phyloP scores from a whole-genome alignment of 2,797 vertebrate species.

The Gorsachius magnificus region DNA sequence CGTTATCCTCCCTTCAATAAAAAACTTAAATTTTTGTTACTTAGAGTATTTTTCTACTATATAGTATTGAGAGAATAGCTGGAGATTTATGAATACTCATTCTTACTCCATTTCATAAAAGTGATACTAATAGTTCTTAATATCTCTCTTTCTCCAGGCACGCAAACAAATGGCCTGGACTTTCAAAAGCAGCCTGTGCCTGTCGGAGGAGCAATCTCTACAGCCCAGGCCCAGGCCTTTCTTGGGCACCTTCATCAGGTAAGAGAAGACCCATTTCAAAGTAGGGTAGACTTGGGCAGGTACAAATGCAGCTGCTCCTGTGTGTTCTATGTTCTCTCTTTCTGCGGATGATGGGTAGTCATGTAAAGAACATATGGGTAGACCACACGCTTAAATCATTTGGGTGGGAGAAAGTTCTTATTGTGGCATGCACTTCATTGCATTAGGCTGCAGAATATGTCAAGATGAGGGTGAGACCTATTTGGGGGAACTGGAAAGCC shows the following conservation, averaged over 20 bases:
- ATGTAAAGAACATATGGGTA: background rate
- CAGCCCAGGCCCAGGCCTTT: slow-evolving; percentile 97
- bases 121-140: background rate
- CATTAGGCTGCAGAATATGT: background rate
- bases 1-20: background rate
- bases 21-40: background rate
- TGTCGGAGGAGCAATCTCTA: slow-evolving; percentile 90
- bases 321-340: background rate
- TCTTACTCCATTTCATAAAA: background rate
- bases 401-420: background rate
- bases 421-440: background rate
- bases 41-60: background rate
- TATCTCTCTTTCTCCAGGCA: slow-evolving; percentile 79
- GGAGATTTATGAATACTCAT: background rate
- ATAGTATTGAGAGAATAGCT: background rate
- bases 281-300: background rate
- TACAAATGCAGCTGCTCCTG: background rate
- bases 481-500: background rate
- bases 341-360: background rate
- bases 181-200: slow-evolving; percentile 95
- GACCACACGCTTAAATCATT: background rate
- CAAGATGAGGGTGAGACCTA: background rate
- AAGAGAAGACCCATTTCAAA: slow-evolving; percentile 21
- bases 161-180: slow-evolving; percentile 97
- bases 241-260: slow-evolving; percentile 96